These are phyloP conservation scores for Morone saxatilis DNA, from an alignment of 2,113 vertebrate genomes.

Conservation along the genomic window DNA sequence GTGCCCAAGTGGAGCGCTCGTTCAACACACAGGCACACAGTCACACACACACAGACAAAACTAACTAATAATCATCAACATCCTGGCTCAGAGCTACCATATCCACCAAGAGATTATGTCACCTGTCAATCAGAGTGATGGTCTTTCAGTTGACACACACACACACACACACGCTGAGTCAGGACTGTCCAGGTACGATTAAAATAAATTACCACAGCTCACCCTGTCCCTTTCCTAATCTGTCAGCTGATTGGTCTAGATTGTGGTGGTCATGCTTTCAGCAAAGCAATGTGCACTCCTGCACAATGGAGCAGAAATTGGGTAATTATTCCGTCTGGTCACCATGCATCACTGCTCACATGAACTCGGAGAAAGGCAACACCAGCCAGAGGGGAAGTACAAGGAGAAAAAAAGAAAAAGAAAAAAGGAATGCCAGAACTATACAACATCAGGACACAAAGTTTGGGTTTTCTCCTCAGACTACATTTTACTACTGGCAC, in stretches of 20 bases:
- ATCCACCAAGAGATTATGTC: conserved; percentile 59
- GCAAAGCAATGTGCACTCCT: conserved; percentile 46
- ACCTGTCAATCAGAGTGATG: conserved; percentile 60
- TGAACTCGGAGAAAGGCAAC: conserved; percentile 54
- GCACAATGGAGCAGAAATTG: conserved; percentile 60
- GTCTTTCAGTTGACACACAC: conserved; percentile 9
- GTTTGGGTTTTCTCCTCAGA: conserved; percentile 6
- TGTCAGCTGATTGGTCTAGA: conserved; percentile 41
- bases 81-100: conserved; percentile 18
- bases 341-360: conserved; percentile 64
- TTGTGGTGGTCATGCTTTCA: conserved; percentile 32
- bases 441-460: conserved; percentile 8
- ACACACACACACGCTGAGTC: neutral
- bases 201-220: conserved; percentile 33
- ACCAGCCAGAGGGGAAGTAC: conserved; percentile 59
- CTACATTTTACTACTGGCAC: conserved; percentile 8
- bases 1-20: conserved; percentile 41
- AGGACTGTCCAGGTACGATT: conserved; percentile 22
- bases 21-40: conserved; percentile 15
- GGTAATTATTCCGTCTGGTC: conserved; percentile 73
- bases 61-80: conserved; percentile 40
- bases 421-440: conserved; percentile 32
- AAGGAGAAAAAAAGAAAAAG: conserved; percentile 40
- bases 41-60: conserved; percentile 22
- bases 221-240: conserved; percentile 27